Percentiles rank a stretch among this genome's conserved stretches.
Evolutionary conservation across 2,113 vertebrate species (phyloP).

Genomic region (Phyllopteryx taeniolatus): DNA sequence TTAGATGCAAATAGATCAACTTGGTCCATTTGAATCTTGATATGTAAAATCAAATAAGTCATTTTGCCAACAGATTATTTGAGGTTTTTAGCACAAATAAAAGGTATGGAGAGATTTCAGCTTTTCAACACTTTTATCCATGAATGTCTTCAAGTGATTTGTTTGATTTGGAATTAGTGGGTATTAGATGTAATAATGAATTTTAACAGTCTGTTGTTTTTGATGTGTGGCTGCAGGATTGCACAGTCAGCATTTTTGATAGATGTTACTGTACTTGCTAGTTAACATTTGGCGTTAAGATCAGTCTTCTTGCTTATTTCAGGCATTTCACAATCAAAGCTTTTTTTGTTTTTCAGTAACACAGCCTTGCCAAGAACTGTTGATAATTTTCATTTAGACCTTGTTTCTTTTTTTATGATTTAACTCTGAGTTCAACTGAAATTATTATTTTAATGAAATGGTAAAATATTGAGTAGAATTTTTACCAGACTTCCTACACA

Average conservation of each 20-base stretch:
- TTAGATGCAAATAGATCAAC: not conserved
- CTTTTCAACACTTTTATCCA: constrained; percentile 1
- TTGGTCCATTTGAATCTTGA: not conserved
- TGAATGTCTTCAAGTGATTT: constrained; percentile 25
- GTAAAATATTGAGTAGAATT: constrained; percentile 17
- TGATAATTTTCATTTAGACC: not conserved
- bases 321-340: not conserved
- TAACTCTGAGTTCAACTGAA: not conserved
- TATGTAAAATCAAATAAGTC: not conserved
- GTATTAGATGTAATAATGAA: not conserved
- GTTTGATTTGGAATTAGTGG: constrained; percentile 24
- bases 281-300: not conserved
- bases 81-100: constrained; percentile 24
- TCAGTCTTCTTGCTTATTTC: not conserved
- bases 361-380: not conserved
- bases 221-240: constrained; percentile 56
- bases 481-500: constrained; percentile 21
- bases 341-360: not conserved
- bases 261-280: constrained; percentile 54
- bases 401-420: not conserved
- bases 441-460: constrained; percentile 2
- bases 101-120: constrained; percentile 9
- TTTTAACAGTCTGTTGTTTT: not conserved
- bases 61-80: constrained; percentile 2
- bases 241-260: constrained; percentile 67